Conservation (phyloP, 2,797 vertebrate genomes). For the Malurus leucopterus region DNA sequence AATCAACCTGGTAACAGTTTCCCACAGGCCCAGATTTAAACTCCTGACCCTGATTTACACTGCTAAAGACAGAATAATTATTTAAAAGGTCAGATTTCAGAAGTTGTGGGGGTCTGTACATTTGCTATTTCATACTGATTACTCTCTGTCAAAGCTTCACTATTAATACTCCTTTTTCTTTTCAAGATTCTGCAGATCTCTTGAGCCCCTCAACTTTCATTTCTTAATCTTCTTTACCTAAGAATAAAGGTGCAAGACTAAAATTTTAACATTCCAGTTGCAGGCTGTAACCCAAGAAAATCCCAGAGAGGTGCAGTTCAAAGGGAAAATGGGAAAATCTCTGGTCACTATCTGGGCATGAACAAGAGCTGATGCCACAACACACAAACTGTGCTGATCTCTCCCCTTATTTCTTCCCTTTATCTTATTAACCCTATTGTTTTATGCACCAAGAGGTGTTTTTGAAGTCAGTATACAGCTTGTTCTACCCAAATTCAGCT, state of each 20-base stretch:
- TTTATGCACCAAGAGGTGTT: neutral
- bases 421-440: neutral
- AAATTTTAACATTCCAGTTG: neutral
- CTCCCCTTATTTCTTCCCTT: neutral
- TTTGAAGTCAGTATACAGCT: neutral
- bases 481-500: neutral
- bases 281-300: neutral
- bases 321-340: neutral
- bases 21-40: neutral
- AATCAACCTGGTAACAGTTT: neutral
- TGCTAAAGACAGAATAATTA: neutral
- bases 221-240: constrained; percentile 1
- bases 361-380: neutral
- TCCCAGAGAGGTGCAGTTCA: neutral
- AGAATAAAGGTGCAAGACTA: neutral
- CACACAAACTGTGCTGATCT: neutral
- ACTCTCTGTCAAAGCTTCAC: neutral
- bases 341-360: neutral
- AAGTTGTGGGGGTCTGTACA: neutral
- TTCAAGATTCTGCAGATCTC: neutral
- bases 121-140: neutral
- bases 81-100: constrained; percentile 10
- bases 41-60: neutral
- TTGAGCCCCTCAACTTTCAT: neutral
- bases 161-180: neutral